Evolutionary conservation across 1,140 invertebrate species (phyloP), one percentile per base, ranked within the genome.

Genomic region (Drosophila willistoni): DNA sequence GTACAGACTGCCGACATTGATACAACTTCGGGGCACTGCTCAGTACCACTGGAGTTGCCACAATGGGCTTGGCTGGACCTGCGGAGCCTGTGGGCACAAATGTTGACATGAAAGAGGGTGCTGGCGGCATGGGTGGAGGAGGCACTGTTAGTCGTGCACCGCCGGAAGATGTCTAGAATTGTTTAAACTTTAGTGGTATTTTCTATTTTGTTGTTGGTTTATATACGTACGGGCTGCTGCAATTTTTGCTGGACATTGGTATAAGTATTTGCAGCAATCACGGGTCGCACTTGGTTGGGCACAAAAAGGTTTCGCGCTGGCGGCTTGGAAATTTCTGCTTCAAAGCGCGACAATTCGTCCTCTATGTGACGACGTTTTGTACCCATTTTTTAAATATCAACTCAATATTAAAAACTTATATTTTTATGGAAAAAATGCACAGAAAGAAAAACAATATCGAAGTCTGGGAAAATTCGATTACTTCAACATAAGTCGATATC

Each of bases 311-410:
- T 83, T 4, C 84, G 77, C 2, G 77, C 44, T 7, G 77, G 79
- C 7, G 59, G 93, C 93, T 61, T 94, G 6, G 96, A 95, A 71
- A 97, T 97, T 93, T 97, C 96, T n/a, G 96, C 96, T 90, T 97
- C 96, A 92, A 97, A 97, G 77, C 96, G 95, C 79, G 95, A 96
- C 94, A 97, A 95, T 92, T 97, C 96, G 93, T 96, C 96, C 92
- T 97, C 96, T 95, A 97, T 96, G 47, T 91, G 84, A 13, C 91
- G 91, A 57, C 91, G 83, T 59, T 92, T 92, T 9, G 83, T 79
- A 60, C 91, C 91, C 91, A 92, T 91, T 68, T 57, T 57, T 36
- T 12, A 47, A 51, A 22, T 5, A 1, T 22, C 22, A 51, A 22
- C 7, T 22, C 2, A 51, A 51, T 51, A 51, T 36, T 1, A 7